These are phyloP conservation scores for Chironomus striatipennis DNA, from an alignment of 1,140 invertebrate species.

Conservation along the genomic window DNA sequence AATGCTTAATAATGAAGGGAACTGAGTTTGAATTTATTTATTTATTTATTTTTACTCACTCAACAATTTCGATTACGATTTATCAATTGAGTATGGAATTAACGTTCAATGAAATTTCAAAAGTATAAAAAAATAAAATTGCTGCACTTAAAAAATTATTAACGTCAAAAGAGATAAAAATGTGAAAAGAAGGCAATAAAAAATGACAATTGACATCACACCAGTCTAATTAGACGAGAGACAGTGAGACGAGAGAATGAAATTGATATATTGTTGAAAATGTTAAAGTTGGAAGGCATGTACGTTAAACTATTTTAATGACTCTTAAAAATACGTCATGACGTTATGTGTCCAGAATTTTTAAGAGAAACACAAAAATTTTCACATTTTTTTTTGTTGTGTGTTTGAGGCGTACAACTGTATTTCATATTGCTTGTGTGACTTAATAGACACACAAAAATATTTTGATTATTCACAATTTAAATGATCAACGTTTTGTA, in stretches of 20 bases:
- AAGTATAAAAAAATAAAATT: too few species aligned
- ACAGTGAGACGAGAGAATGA: neutral
- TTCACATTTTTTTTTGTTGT: too few species aligned
- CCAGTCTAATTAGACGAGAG: neutral
- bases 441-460: neutral
- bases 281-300: neutral
- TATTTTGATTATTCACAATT: neutral
- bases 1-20: neutral
- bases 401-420: too few species aligned
- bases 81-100: neutral
- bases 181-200: neutral
- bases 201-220: slow-evolving; percentile 2
- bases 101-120: neutral
- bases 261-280: neutral
- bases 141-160: neutral
- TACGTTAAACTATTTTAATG: slow-evolving; percentile 20
- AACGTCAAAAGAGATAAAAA: neutral
- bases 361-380: neutral
- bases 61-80: neutral
- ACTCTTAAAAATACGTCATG: neutral
- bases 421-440: neutral
- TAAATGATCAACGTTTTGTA: neutral
- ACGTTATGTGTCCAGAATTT: neutral
- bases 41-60: neutral
- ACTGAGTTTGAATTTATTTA: neutral